These are phyloP conservation scores for Miichthys miiuy DNA, from an alignment of 2,797 vertebrate genomes.

Conservation along the genomic window DNA sequence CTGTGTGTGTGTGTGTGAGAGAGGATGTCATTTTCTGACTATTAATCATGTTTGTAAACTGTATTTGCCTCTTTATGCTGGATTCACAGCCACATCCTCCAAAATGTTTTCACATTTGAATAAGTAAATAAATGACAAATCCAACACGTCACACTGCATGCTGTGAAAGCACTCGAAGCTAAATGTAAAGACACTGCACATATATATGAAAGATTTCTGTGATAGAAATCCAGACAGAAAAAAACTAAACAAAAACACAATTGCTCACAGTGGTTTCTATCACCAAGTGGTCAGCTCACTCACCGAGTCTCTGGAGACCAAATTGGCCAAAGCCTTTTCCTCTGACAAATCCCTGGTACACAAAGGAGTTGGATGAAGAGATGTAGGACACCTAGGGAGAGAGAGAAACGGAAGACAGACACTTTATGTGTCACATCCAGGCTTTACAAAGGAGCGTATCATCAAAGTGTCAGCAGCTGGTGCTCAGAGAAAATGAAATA, in stretches of 20 bases:
- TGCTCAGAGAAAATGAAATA: conserved; percentile 74
- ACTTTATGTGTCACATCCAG: conserved; percentile 70
- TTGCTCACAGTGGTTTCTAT: conserved; percentile 31
- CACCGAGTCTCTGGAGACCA: conserved; percentile 97
- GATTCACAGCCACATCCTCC: conserved; percentile 18
- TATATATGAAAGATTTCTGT: conserved; percentile 13
- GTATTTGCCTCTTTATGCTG: conserved; percentile 15
- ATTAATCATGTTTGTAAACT: conserved; percentile 29
- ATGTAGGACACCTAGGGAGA: conserved; percentile 93
- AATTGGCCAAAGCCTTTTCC: conserved; percentile 99
- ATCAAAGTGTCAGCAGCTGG: conserved; percentile 81
- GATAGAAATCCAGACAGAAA: conserved; percentile 6
- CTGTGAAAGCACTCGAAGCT: conserved; percentile 22
- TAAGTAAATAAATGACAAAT: conserved; percentile 39
- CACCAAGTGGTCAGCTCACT: conserved; percentile 66
- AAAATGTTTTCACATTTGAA: conserved; percentile 38
- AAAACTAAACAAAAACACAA: neutral
- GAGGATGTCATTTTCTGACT: conserved; percentile 15
- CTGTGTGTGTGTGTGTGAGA: neutral
- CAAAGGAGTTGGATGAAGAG: conserved; percentile 92
- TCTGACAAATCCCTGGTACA: conserved; percentile 97
- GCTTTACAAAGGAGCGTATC: conserved; percentile 70
- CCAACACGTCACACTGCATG: neutral
- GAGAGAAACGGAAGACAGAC: conserved; percentile 66
- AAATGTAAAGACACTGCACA: conserved; percentile 3